Base-by-base conservation (phyloP, 2,113 vertebrate species). In the Hippocampus comes region DNA sequence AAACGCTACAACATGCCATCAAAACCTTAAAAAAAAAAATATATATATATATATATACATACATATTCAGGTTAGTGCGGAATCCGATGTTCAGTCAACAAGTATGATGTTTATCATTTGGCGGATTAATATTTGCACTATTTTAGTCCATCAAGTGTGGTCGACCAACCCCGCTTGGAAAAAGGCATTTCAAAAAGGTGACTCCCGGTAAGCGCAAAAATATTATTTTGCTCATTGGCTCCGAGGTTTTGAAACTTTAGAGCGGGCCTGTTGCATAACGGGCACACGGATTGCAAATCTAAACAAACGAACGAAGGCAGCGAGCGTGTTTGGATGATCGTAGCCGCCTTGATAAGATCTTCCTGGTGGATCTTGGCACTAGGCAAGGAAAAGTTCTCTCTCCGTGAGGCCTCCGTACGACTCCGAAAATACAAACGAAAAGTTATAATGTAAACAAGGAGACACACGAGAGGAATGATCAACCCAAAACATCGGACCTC, bases 371-470 rank as follows among this genome's bases (percentile, higher is more conserved):
- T 63, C 42, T 66, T 74, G 73, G 77, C 70, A 25, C 27, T 23
- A 71, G 60, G 43, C 74, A 34, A 76, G 57, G 72, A 53, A 72
- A 72, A 66, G 70, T 51, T 43, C 43, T 68, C 27, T 68, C 63
- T 68, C 61, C 2, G 17, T 71, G 41, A 55, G 61, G 38, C 34
- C 66, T 74, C 86, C 71, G 34, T 55, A 46, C 27, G 63, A 77
- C 49, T 20, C 38, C 56, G 67, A 78, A 79, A 65, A 72, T n/a
- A 70, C 12, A 59, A 69, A 56, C 3, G n/a, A 20, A 74, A 71
- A 78, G 17, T 66, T 17, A 78, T 9, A 57, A 42, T 56, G 41
- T 53, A 61, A 61, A 63, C 43, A 79, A 60, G 73, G n/a, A 78
- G 64, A 70, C 34, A 23, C 49, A 63, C 63, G 38, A 65, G 42